Conservation (phyloP, 2,797 vertebrate species). For the Amblyraja radiata region DNA sequence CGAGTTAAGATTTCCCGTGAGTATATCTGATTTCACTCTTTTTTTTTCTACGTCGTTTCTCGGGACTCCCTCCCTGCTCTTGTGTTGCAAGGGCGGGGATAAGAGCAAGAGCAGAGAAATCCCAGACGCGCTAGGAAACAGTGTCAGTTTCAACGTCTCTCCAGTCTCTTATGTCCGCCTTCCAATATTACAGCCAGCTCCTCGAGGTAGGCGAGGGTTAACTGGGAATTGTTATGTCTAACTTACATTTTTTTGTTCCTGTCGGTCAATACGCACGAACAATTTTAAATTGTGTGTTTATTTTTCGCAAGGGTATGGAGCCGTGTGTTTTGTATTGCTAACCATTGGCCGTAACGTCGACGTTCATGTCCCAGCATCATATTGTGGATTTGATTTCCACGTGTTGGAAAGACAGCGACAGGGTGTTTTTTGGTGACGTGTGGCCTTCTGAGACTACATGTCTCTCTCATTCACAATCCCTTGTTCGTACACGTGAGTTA, state of each 20-base stretch:
- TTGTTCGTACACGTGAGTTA: not conserved
- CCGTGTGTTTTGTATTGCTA: not conserved
- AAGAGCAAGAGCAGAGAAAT: not conserved
- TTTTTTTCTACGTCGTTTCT: not conserved
- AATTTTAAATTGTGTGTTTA: not conserved
- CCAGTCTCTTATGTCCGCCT: not conserved
- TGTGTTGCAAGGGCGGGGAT: not conserved
- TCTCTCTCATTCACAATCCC: not conserved
- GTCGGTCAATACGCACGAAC: not conserved
- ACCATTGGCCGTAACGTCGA: not conserved
- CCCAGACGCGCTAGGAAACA: not conserved
- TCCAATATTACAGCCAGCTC: not conserved
- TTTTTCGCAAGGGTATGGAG: not conserved
- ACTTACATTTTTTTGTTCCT: no score
- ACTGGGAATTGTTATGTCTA: not conserved
- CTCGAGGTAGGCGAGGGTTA: not conserved
- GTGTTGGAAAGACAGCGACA: not conserved
- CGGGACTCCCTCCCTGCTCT: not conserved
- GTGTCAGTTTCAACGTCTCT: not conserved
- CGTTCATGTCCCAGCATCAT: not conserved
- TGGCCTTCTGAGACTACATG: not conserved
- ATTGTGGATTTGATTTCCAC: not conserved
- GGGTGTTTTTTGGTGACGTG: not conserved
- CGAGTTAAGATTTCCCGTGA: not conserved
- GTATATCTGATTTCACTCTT: not conserved